Evolutionary conservation across 2,797 vertebrate genomes (phyloP).

Genomic region (Acanthurus leucopareius): DNA sequence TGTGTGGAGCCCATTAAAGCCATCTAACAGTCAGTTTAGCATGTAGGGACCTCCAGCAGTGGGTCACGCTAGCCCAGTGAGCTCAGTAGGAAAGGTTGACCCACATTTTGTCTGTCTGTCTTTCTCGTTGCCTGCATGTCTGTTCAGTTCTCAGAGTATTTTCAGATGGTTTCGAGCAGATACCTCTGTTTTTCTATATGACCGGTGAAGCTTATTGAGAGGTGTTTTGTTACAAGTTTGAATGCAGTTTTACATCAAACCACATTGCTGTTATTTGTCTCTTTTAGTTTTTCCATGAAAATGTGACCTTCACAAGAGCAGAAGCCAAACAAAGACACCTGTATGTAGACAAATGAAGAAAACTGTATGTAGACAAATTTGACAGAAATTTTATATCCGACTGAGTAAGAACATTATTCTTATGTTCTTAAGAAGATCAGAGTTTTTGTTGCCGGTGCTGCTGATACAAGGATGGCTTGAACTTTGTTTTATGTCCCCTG

Average conservation of each 20-base stretch:
- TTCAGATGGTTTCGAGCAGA: slow-evolving; percentile 13
- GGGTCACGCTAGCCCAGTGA: slow-evolving; percentile 27
- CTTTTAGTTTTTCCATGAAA: background rate
- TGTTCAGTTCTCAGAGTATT: background rate
- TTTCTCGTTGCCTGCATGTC: slow-evolving; percentile 17
- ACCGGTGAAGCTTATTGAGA: background rate
- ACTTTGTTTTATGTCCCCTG: background rate
- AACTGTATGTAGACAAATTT: background rate
- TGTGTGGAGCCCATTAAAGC: slow-evolving; percentile 39
- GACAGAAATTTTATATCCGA: no score
- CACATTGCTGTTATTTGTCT: background rate
- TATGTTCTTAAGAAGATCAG: background rate
- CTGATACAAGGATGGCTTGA: background rate
- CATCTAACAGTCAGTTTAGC: slow-evolving; percentile 29
- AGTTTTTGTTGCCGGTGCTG: background rate
- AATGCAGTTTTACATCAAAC: background rate
- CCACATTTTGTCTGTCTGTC: slow-evolving; percentile 42
- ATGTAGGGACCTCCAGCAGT: slow-evolving; percentile 44
- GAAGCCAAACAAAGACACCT: background rate
- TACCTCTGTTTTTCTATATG: background rate
- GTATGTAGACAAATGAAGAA: background rate
- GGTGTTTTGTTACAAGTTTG: background rate
- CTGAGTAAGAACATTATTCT: background rate
- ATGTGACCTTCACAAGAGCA: background rate
- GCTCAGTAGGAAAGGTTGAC: slow-evolving; percentile 40